A percentile compares a stretch with the other conserved stretches of the same genome.
These are phyloP conservation scores for Hypomecis atomaria DNA, from an alignment of 2,888 invertebrate genomes.

Conservation along the genomic window DNA sequence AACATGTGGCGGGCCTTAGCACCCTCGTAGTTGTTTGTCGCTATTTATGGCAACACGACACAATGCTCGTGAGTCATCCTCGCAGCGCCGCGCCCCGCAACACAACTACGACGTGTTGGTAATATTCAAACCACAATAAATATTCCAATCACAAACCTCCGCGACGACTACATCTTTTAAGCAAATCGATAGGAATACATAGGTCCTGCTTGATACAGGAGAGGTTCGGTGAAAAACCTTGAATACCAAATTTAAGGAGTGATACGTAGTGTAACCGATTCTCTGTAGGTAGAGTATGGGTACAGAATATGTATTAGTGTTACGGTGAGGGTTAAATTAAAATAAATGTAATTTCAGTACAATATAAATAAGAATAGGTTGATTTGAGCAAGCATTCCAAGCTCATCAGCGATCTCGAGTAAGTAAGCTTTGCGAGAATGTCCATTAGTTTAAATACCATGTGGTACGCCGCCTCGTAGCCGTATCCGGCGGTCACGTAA, in stretches of 20 bases:
- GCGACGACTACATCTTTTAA: slow-evolving; percentile 24
- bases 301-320: too few species aligned
- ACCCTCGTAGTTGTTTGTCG: slow-evolving; percentile 60
- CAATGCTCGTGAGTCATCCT: slow-evolving; percentile 67
- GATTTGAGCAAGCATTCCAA: slow-evolving; percentile 20
- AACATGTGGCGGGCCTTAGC: slow-evolving; percentile 56
- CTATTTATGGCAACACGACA: slow-evolving; percentile 71
- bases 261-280: neutral
- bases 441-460: slow-evolving; percentile 64
- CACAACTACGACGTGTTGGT: slow-evolving; percentile 53
- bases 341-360: slow-evolving; percentile 5
- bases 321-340: neutral
- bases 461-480: slow-evolving; percentile 65
- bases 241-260: neutral
- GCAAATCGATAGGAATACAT: slow-evolving; percentile 24
- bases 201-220: slow-evolving; percentile 10
- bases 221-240: slow-evolving; percentile 14
- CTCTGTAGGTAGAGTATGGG: neutral
- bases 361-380: slow-evolving; percentile 4
- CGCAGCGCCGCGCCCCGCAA: slow-evolving; percentile 43
- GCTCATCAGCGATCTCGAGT: slow-evolving; percentile 10
- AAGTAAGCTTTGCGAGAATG: slow-evolving; percentile 50
- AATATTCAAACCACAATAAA: slow-evolving; percentile 56
- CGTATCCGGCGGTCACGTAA: slow-evolving; percentile 74
- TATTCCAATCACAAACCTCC: slow-evolving; percentile 56